phyloP scores from a whole-genome alignment of 2,888 invertebrate species.

The Ormyrus thymus region DNA sequence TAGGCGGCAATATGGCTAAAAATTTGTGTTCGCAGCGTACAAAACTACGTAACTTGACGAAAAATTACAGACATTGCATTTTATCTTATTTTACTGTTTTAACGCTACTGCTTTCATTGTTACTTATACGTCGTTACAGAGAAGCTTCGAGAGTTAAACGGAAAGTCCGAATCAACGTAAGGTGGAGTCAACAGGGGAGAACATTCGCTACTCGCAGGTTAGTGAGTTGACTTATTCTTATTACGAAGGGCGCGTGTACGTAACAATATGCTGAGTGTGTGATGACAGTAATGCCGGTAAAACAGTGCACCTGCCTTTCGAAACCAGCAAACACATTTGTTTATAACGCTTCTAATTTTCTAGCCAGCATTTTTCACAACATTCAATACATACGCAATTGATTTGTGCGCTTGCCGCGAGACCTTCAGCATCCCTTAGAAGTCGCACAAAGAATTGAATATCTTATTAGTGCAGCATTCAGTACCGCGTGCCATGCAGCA shows the following conservation, averaged over 20 bases:
- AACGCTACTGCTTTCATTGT: conserved; percentile 14
- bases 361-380: conserved; percentile 6
- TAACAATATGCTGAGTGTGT: conserved; percentile 13
- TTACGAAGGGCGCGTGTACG: conserved; percentile 8
- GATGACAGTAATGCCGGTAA: conserved; percentile 29
- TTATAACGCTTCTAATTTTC: conserved; percentile 17
- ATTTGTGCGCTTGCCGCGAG: conserved; percentile 9
- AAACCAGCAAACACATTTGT: conserved; percentile 40
- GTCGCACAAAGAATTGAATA: conserved; percentile 16
- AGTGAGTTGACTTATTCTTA: background rate
- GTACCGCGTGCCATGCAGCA: conserved; percentile 20
- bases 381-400: conserved; percentile 28
- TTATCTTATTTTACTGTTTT: conserved; percentile 24
- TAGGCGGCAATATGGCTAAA: conserved; percentile 45
- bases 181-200: background rate
- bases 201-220: conserved; percentile 22
- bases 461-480: conserved; percentile 4
- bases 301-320: conserved; percentile 25
- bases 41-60: conserved; percentile 43
- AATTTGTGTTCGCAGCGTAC: conserved; percentile 32
- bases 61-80: conserved; percentile 33
- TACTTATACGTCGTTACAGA: background rate
- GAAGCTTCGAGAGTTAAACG: conserved; percentile 1
- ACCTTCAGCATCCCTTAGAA: background rate
- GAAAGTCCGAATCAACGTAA: conserved; percentile 6